A percentile compares a stretch with the other conserved stretches of the same genome.
These are phyloP conservation scores for Apis laboriosa DNA, from an alignment of 1,140 invertebrate species.

Conservation along the genomic window DNA sequence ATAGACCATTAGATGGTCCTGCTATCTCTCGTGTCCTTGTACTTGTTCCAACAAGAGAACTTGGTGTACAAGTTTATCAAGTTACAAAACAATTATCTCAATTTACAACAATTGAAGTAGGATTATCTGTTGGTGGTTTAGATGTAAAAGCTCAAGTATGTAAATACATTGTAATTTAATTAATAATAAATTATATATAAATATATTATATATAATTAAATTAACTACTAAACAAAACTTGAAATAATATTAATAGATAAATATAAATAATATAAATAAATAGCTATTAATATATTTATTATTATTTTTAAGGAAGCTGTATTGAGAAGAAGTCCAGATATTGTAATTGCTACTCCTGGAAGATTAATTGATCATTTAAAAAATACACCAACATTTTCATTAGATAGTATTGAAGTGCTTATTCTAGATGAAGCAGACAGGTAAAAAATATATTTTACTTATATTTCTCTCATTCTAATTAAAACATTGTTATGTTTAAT, in stretches of 20 bases:
- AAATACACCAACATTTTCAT: slow-evolving; percentile 95
- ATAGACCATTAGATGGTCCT: slow-evolving; percentile 84
- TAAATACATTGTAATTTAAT: slow-evolving; percentile 11
- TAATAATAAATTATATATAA: background rate
- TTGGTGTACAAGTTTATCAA: slow-evolving; percentile 97
- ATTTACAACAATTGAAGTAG: slow-evolving; percentile 91
- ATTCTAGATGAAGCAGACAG: slow-evolving; percentile 98
- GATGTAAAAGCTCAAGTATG: slow-evolving; percentile 93
- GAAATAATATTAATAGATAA: background rate
- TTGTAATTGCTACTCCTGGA: slow-evolving; percentile 99
- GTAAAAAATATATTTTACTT: slow-evolving; percentile 73
- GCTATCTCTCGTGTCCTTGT: slow-evolving; percentile 93
- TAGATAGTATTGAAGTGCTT: slow-evolving; percentile 96
- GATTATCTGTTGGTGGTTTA: slow-evolving; percentile 94
- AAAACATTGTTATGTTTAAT: slow-evolving; percentile 49
- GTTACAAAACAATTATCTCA: slow-evolving; percentile 95
- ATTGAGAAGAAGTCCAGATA: slow-evolving; percentile 94
- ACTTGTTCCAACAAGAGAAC: slow-evolving; percentile 97
- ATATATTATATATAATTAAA: background rate
- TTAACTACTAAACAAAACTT: too few relatives aligned
- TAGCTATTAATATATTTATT: slow-evolving; percentile 27
- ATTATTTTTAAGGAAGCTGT: slow-evolving; percentile 86
- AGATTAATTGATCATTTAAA: slow-evolving; percentile 98
- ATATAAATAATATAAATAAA: background rate
- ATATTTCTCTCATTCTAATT: slow-evolving; percentile 36